A percentile compares a stretch with the other conserved stretches of the same genome.
Conservation (phyloP, 2,888 invertebrate genomes). For the Matsumyia berberina region DNA sequence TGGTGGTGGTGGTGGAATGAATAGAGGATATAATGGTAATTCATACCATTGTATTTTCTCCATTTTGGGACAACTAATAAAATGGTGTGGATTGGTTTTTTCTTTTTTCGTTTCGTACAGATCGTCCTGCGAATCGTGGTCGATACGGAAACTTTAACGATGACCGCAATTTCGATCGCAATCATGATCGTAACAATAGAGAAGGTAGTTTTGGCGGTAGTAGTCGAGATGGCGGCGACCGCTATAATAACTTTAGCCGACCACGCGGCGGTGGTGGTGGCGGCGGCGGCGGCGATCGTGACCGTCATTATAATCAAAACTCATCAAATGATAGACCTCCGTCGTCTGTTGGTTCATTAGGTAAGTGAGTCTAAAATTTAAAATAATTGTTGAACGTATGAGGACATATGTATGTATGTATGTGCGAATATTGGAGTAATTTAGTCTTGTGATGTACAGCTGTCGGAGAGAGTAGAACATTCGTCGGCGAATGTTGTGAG, state of each 20-base stretch:
- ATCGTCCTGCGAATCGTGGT: slow-evolving; percentile 84
- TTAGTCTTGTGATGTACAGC: too few species aligned
- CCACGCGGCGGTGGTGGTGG: slow-evolving; percentile 80
- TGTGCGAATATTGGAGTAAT: too few species aligned
- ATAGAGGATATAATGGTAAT: slow-evolving; percentile 85
- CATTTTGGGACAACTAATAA: slow-evolving; percentile 46
- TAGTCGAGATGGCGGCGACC: slow-evolving; percentile 84
- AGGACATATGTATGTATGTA: too few species aligned
- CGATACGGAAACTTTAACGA: slow-evolving; percentile 84
- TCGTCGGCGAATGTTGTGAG: too few species aligned
- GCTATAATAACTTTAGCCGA: slow-evolving; percentile 84
- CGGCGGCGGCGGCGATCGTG: slow-evolving; percentile 79
- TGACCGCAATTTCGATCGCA: slow-evolving; percentile 82
- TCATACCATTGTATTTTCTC: slow-evolving; percentile 77
- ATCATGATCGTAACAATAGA: slow-evolving; percentile 82
- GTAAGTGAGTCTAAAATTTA: slow-evolving; percentile 64
- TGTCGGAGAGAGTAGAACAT: too few species aligned
- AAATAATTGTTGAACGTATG: too few species aligned
- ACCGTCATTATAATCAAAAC: slow-evolving; percentile 82
- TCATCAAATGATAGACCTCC: slow-evolving; percentile 79
- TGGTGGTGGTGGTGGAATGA: slow-evolving; percentile 84
- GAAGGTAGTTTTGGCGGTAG: slow-evolving; percentile 82
- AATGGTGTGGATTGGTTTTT: slow-evolving; percentile 15
- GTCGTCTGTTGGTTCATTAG: slow-evolving; percentile 77
- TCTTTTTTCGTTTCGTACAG: too few species aligned